Evolutionary conservation across 2,888 invertebrate genomes (phyloP).

Genomic region (Drosophila anceps): DNA sequence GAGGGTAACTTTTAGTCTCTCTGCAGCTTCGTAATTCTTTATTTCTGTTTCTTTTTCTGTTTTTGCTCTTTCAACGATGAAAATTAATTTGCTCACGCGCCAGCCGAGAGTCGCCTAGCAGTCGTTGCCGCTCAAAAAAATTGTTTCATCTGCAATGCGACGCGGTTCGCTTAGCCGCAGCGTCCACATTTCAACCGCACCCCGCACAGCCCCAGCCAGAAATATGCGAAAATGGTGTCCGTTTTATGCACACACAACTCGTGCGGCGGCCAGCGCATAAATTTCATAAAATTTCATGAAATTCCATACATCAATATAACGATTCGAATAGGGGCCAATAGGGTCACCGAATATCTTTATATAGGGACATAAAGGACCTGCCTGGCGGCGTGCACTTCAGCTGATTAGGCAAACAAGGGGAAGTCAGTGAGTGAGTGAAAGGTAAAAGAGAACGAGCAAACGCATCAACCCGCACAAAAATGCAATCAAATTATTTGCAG

Average conservation of each 20-base stretch:
- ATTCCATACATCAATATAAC: constrained; percentile 72
- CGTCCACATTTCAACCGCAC: neutral
- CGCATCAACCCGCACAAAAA: constrained; percentile 9
- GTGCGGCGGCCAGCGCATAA: constrained; percentile 63
- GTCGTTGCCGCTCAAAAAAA: constrained; percentile 51
- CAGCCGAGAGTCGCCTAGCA: constrained; percentile 42
- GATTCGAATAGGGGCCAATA: constrained; percentile 22
- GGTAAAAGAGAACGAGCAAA: neutral
- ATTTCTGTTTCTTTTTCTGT: constrained; percentile 27
- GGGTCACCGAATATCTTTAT: constrained; percentile 10
- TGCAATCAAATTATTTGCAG: constrained; percentile 48
- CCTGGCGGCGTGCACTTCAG: constrained; percentile 31
- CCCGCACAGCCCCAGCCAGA: neutral
- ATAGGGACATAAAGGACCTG: constrained; percentile 1
- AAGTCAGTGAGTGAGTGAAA: neutral
- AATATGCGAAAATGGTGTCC: constrained; percentile 60
- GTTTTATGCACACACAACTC: constrained; percentile 58
- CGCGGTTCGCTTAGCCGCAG: constrained; percentile 58
- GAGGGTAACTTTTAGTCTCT: constrained; percentile 7
- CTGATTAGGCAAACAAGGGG: constrained; percentile 41
- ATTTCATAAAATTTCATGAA: constrained; percentile 69
- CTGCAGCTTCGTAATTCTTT: neutral
- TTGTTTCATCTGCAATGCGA: constrained; percentile 78
- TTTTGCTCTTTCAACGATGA: constrained; percentile 49
- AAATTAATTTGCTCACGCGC: constrained; percentile 81